A percentile compares a stretch with the other conserved stretches of the same genome.
These are phyloP conservation scores for Callopanchax toddi DNA, from an alignment of 2,113 vertebrate genomes.

Conservation along the genomic window DNA sequence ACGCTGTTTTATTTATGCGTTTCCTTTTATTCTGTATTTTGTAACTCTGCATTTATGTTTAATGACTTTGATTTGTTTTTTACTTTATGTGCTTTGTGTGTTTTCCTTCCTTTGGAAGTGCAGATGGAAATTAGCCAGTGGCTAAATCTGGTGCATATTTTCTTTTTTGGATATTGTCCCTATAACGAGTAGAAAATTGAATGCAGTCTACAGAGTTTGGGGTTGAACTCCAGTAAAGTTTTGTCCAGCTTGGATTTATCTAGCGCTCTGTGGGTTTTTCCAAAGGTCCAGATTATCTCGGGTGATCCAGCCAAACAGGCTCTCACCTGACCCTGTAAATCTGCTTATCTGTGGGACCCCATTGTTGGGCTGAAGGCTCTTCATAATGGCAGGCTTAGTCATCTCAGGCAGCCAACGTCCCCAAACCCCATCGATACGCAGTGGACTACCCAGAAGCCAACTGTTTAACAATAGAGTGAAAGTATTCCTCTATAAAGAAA, in stretches of 20 bases:
- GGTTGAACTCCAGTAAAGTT: slow-evolving; percentile 10
- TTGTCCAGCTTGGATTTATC: slow-evolving; percentile 31
- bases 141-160: too few species aligned
- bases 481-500: neutral
- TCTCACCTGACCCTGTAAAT: slow-evolving; percentile 67
- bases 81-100: too few species aligned
- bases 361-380: slow-evolving; percentile 44
- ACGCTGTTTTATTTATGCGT: too few species aligned
- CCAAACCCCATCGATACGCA: slow-evolving; percentile 21
- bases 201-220: neutral
- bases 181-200: neutral
- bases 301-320: slow-evolving; percentile 47
- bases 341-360: slow-evolving; percentile 59
- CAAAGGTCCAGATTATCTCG: slow-evolving; percentile 63
- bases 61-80: too few species aligned
- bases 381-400: slow-evolving; percentile 59
- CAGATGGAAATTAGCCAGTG: too few species aligned
- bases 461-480: slow-evolving; percentile 12
- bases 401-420: slow-evolving; percentile 26
- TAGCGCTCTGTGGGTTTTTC: slow-evolving; percentile 38
- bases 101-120: too few species aligned
- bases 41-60: too few species aligned
- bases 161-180: too few species aligned
- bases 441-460: slow-evolving; percentile 27
- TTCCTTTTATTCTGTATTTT: too few species aligned